Evolutionary conservation across 2,113 vertebrate genomes (phyloP).

Genomic region (Eclectus roratus): DNA sequence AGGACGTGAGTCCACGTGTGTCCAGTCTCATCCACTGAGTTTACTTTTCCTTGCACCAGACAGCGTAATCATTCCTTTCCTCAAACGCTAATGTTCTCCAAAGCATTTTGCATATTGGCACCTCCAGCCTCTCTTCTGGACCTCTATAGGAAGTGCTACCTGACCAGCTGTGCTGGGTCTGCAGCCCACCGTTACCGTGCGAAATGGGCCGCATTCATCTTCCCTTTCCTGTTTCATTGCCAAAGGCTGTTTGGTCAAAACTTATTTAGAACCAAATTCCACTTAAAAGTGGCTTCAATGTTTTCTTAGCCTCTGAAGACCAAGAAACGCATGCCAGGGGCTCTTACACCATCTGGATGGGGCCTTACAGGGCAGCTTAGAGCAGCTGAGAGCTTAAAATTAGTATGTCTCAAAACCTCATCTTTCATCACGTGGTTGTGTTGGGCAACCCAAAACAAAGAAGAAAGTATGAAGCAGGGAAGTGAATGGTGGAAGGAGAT

Average conservation of each 20-base stretch:
- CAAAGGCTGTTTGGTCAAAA: not conserved
- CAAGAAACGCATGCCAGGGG: accelerated
- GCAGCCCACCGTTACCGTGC: not conserved
- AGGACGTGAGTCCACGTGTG: accelerated
- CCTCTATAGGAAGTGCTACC: not conserved
- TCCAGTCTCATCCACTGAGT: too few relatives aligned
- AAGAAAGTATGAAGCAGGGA: not conserved
- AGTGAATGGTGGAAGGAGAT: accelerated
- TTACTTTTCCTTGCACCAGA: not conserved
- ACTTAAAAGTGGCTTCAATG: not conserved
- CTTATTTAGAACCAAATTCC: not conserved
- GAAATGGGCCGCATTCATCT: not conserved
- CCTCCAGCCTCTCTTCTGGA: not conserved
- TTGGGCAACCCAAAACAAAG: not conserved
- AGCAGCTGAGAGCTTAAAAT: not conserved
- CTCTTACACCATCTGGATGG: not conserved
- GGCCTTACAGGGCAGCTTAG: not conserved
- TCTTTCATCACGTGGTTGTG: accelerated
- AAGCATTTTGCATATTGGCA: accelerated
- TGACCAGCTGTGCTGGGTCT: not conserved
- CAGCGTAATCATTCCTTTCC: not conserved
- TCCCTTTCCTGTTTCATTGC: not conserved
- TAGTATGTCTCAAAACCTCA: not conserved
- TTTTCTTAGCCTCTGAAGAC: not conserved
- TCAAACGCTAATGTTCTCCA: not conserved